Conservation (phyloP, 2,888 invertebrate genomes). For the Galerucella pusilla region DNA sequence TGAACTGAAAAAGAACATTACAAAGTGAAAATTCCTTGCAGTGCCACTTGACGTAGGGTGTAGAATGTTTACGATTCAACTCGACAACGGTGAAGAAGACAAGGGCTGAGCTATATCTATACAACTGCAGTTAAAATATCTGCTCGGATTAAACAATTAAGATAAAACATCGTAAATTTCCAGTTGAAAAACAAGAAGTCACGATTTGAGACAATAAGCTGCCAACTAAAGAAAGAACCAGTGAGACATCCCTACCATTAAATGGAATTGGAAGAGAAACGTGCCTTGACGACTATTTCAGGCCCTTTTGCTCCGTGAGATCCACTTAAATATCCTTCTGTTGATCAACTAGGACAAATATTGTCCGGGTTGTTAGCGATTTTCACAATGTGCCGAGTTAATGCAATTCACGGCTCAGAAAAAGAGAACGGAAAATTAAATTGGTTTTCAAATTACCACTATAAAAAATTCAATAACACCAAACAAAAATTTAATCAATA, state of each 20-base stretch:
- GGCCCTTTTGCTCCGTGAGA: slow-evolving; percentile 42
- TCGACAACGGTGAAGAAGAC: slow-evolving; percentile 10
- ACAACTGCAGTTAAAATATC: slow-evolving; percentile 41
- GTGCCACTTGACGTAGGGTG: slow-evolving; percentile 27
- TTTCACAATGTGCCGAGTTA: slow-evolving; percentile 27
- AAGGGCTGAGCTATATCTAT: slow-evolving; percentile 18
- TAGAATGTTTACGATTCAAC: slow-evolving; percentile 32
- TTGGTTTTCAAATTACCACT: not conserved
- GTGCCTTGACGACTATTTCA: slow-evolving; percentile 40
- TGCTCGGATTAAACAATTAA: slow-evolving; percentile 51
- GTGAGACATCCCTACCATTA: slow-evolving; percentile 43
- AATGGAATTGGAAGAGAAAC: slow-evolving; percentile 42
- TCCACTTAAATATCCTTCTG: slow-evolving; percentile 47
- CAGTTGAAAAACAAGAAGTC: slow-evolving; percentile 49
- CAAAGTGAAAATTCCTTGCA: slow-evolving; percentile 22
- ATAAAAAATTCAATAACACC: not conserved
- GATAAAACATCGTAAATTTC: slow-evolving; percentile 51
- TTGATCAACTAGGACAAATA: slow-evolving; percentile 46
- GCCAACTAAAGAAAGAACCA: slow-evolving; percentile 41
- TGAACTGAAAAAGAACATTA: slow-evolving; percentile 26
- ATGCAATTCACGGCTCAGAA: slow-evolving; percentile 22
- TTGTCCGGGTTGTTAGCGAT: slow-evolving; percentile 39
- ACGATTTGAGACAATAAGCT: slow-evolving; percentile 52
- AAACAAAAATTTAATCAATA: not conserved
- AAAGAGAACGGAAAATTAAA: slow-evolving; percentile 16